A percentile compares a stretch with the other conserved stretches of the same genome.
These are phyloP conservation scores for Drosophila pachea DNA, from an alignment of 1,140 invertebrate species.

Conservation along the genomic window DNA sequence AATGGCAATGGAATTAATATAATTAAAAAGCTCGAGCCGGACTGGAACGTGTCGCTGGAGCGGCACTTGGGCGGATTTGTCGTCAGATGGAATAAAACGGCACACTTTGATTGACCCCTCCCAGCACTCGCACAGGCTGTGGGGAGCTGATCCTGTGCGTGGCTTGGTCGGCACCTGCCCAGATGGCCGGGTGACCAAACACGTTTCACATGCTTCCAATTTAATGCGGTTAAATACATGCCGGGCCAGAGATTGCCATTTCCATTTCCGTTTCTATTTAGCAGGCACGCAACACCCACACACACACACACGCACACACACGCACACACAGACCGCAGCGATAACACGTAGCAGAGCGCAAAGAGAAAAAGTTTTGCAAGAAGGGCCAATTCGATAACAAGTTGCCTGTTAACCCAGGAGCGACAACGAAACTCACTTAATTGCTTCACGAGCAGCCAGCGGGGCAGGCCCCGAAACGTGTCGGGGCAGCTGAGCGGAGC, in stretches of 20 bases:
- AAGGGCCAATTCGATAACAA: constrained; percentile 29
- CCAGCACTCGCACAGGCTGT: background rate
- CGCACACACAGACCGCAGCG: background rate
- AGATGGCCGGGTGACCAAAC: background rate
- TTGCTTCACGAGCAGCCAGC: constrained; percentile 39
- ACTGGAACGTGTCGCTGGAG: too few relatives aligned
- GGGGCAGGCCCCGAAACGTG: background rate
- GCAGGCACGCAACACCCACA: constrained; percentile 9
- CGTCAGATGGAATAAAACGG: too few relatives aligned
- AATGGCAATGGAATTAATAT: too few relatives aligned
- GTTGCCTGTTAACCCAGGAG: constrained; percentile 27
- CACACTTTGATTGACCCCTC: too few relatives aligned
- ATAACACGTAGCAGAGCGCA: background rate
- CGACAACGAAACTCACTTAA: constrained; percentile 66
- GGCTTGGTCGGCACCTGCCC: background rate
- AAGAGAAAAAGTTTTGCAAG: constrained; percentile 6
- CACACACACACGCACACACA: too few relatives aligned
- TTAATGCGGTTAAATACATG: constrained; percentile 34
- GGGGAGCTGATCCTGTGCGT: background rate
- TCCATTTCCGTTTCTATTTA: constrained; percentile 15
- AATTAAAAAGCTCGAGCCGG: too few relatives aligned
- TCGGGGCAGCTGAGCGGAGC: background rate
- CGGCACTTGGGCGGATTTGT: too few relatives aligned
- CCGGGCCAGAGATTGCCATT: constrained; percentile 19
- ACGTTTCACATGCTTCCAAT: constrained; percentile 15